Evolutionary conservation across 1,140 invertebrate species (phyloP).

Genomic region (Ceratina australensis): DNA sequence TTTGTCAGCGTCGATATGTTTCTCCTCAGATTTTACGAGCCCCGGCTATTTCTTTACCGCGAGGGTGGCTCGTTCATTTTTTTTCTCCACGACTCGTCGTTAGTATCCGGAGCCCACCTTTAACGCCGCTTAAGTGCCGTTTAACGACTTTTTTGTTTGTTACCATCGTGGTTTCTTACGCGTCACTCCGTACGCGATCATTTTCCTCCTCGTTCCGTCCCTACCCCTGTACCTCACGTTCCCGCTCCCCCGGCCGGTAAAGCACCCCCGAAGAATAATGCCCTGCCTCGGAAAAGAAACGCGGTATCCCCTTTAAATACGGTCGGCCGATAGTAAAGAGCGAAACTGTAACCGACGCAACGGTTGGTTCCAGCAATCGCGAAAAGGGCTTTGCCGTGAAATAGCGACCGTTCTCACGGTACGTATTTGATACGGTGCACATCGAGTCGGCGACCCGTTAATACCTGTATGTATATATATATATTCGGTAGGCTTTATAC

Average conservation of each 20-base stretch:
- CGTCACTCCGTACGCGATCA: slow-evolving; percentile 6
- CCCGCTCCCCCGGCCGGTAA: no score
- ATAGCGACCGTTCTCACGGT: no score
- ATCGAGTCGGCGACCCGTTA: background rate
- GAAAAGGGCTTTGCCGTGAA: no score
- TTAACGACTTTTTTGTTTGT: slow-evolving; percentile 62
- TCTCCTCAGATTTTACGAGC: slow-evolving; percentile 34
- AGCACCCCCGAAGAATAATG: no score
- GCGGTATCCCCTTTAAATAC: no score
- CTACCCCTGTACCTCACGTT: background rate
- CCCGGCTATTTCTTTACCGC: background rate
- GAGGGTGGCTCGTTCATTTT: slow-evolving; percentile 8
- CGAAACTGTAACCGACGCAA: no score
- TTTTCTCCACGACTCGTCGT: slow-evolving; percentile 33
- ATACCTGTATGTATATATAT: background rate
- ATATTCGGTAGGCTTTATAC: background rate
- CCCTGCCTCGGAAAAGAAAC: no score
- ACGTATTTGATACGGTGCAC: background rate
- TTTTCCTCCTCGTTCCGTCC: background rate
- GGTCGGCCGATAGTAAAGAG: no score
- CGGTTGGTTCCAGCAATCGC: no score
- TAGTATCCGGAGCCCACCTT: slow-evolving; percentile 46
- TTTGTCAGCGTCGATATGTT: no score
- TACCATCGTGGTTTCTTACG: slow-evolving; percentile 14
- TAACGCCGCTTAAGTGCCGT: slow-evolving; percentile 63